Evolutionary conservation across 2,797 vertebrate species (phyloP).

Genomic region (Phrynocephalus guinanensis): DNA sequence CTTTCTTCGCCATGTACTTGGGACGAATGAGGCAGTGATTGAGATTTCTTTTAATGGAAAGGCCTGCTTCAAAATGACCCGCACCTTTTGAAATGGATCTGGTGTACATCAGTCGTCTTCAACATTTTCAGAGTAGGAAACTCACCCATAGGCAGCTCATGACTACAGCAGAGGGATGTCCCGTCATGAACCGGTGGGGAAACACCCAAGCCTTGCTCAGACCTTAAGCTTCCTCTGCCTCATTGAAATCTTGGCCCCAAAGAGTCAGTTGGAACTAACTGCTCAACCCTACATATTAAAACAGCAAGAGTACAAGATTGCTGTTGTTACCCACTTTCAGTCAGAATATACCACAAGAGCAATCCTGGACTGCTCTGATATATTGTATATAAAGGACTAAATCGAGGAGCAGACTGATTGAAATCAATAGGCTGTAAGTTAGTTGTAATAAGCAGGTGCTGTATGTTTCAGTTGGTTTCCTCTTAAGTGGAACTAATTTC

Average conservation of each 20-base stretch:
- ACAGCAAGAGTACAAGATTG: neutral
- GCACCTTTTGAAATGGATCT: neutral
- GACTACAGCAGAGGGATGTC: too few species aligned
- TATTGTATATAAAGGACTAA: neutral
- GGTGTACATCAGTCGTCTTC: neutral
- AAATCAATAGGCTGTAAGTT: too few species aligned
- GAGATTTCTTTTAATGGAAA: conserved; percentile 6
- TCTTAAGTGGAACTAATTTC: too few species aligned
- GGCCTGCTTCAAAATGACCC: neutral
- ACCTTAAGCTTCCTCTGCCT: too few species aligned
- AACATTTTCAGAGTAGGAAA: neutral
- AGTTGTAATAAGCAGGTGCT: too few species aligned
- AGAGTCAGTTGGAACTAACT: too few species aligned
- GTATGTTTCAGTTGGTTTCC: too few species aligned
- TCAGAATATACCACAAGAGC: neutral
- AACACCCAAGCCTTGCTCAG: too few species aligned
- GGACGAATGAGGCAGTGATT: conserved; percentile 2
- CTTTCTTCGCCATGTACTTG: conserved; percentile 23
- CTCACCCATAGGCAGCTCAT: too few species aligned
- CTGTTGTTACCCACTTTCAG: neutral
- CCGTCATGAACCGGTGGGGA: too few species aligned
- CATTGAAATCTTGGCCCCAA: too few species aligned
- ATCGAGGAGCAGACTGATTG: too few species aligned
- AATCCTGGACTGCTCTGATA: neutral
- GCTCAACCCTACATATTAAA: neutral